A percentile compares a stretch with the other conserved stretches of the same genome.
These are phyloP conservation scores for Musca vetustissima DNA, from an alignment of 1,140 invertebrate genomes.

Conservation along the genomic window DNA sequence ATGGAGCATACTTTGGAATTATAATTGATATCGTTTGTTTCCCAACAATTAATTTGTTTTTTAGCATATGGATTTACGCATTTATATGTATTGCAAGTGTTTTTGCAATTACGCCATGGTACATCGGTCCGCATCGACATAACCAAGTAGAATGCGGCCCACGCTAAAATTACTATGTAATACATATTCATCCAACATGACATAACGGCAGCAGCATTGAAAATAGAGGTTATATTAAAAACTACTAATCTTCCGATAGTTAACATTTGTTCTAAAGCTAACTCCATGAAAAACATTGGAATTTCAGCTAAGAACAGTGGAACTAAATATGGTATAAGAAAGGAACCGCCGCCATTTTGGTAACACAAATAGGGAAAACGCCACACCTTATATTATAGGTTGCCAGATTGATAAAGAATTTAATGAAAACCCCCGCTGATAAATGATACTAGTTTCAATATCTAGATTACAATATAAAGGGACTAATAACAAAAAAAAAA, in stretches of 20 bases:
- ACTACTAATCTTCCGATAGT: conserved; percentile 95
- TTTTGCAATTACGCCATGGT: conserved; percentile 93
- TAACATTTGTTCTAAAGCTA: too few species aligned
- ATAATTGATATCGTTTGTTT: conserved; percentile 59
- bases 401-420: too few species aligned
- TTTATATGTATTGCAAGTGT: conserved; percentile 86
- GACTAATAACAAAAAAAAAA: too few species aligned
- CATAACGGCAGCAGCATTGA: conserved; percentile 98
- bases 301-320: too few species aligned
- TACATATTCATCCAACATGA: conserved; percentile 99
- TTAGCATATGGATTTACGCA: conserved; percentile 83
- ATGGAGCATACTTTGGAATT: conserved; percentile 68
- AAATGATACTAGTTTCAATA: too few species aligned
- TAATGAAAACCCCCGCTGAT: too few species aligned
- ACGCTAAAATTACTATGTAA: conserved; percentile 97
- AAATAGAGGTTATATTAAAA: conserved; percentile 97
- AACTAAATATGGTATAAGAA: too few species aligned
- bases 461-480: too few species aligned
- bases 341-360: too few species aligned
- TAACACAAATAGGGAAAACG: too few species aligned
- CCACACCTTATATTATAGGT: too few species aligned
- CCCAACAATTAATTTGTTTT: conserved; percentile 70
- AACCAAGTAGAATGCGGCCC: conserved; percentile 97
- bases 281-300: too few species aligned
- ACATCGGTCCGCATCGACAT: conserved; percentile 88